A percentile compares a stretch with the other conserved stretches of the same genome.
phyloP scores from a whole-genome alignment of 2,113 vertebrate genomes.

The Gymnarchus niloticus region DNA sequence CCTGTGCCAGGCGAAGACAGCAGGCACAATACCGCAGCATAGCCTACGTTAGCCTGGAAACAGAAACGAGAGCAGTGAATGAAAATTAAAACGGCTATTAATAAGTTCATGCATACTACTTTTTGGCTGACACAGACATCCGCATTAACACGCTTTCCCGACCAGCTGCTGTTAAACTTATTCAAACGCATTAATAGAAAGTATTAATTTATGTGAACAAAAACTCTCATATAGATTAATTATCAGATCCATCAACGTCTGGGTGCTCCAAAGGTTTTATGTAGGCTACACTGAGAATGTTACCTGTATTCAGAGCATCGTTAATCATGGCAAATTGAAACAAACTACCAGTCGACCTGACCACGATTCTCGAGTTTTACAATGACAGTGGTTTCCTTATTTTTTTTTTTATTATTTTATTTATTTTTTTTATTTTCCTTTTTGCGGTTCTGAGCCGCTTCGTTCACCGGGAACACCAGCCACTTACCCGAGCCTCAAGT shows the following conservation, averaged over 20 bases:
- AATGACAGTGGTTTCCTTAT: too few species aligned
- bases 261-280: background rate
- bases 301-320: background rate
- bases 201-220: background rate
- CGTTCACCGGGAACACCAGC: background rate
- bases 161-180: background rate
- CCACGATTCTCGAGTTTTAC: too few species aligned
- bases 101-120: background rate
- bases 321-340: too few species aligned
- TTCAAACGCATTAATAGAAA: background rate
- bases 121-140: background rate
- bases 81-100: background rate
- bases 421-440: background rate
- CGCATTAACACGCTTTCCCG: background rate
- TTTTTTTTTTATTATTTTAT: too few species aligned
- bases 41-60: background rate
- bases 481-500: conserved; percentile 91
- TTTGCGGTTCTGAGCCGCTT: background rate
- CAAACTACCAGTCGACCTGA: too few species aligned
- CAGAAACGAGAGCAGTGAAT: background rate
- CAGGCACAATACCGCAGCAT: conserved; percentile 40
- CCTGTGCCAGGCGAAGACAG: conserved; percentile 56
- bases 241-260: background rate
- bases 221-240: too few species aligned
- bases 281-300: too few species aligned